These are phyloP conservation scores for Scyliorhinus canicula DNA, from an alignment of 2,797 vertebrate genomes.

Conservation along the genomic window DNA sequence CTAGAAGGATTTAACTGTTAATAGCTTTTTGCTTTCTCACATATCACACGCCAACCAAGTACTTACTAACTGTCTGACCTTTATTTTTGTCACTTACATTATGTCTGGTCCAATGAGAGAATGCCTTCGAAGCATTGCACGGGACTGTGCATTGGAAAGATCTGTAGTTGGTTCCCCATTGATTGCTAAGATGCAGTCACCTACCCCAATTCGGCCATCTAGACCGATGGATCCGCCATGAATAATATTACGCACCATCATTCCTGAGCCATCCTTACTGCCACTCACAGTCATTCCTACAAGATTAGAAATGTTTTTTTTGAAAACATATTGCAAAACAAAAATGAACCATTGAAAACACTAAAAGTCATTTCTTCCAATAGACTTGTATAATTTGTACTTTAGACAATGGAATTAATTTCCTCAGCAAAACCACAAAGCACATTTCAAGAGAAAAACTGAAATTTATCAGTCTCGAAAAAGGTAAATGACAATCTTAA, in stretches of 20 bases:
- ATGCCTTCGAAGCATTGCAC: conserved; percentile 87
- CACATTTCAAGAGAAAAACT: neutral
- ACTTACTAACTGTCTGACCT: neutral
- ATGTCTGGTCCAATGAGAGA: conserved; percentile 86
- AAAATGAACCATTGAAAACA: neutral
- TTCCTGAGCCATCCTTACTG: conserved; percentile 79
- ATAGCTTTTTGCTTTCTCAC: neutral
- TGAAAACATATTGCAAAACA: too few species aligned
- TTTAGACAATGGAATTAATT: neutral
- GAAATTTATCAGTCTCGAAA: neutral
- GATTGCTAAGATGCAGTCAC: conserved; percentile 86
- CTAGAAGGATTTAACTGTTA: neutral
- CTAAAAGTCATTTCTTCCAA: neutral
- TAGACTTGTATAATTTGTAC: neutral
- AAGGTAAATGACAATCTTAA: neutral
- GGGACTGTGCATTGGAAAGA: conserved; percentile 80
- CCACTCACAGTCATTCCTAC: conserved; percentile 94
- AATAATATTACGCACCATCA: conserved; percentile 89
- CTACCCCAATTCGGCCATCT: conserved; percentile 81
- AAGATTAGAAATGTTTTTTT: conserved; percentile 30
- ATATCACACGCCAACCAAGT: too few species aligned
- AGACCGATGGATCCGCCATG: conserved; percentile 87
- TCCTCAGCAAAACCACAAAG: neutral
- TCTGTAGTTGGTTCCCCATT: conserved; percentile 81
- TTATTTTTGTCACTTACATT: conserved; percentile 61